phyloP scores from a whole-genome alignment of 2,113 vertebrate species.

The Pitta sordida region DNA sequence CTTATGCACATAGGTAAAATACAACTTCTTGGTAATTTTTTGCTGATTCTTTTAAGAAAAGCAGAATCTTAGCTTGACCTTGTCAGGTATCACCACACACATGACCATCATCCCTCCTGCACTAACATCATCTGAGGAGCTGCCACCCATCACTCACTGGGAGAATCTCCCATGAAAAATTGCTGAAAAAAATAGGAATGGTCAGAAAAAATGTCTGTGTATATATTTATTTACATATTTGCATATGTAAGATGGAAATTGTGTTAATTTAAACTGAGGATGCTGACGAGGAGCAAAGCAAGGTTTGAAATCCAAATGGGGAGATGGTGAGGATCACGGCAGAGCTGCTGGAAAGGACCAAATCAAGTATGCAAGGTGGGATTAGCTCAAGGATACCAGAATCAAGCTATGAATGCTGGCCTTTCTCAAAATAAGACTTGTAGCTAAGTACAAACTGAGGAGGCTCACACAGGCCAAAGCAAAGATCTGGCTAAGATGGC shows the following conservation, averaged over 20 bases:
- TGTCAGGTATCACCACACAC: not conserved
- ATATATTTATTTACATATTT: not conserved
- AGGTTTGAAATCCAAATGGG: not conserved
- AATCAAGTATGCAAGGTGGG: not conserved
- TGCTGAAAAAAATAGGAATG: not conserved
- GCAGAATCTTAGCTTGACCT: not conserved
- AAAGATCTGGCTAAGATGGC: not conserved
- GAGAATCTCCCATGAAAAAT: not conserved
- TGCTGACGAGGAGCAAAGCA: not conserved
- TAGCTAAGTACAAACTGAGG: not conserved
- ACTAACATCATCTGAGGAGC: not conserved
- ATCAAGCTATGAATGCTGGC: not conserved
- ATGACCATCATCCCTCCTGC: rapidly evolving
- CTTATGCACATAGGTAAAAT: not conserved
- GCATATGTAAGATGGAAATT: not conserved
- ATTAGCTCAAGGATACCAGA: not conserved
- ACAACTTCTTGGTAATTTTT: not conserved
- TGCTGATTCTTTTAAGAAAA: not conserved
- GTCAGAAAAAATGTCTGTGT: not conserved
- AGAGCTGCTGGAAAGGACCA: not conserved
- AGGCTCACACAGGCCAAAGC: not conserved
- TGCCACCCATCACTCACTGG: rapidly evolving
- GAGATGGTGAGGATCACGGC: not conserved
- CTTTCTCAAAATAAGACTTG: not conserved
- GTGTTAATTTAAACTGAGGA: not conserved